These are phyloP conservation scores for Acrocephalus kingi DNA, from an alignment of 2,113 vertebrate species.

Conservation along the genomic window DNA sequence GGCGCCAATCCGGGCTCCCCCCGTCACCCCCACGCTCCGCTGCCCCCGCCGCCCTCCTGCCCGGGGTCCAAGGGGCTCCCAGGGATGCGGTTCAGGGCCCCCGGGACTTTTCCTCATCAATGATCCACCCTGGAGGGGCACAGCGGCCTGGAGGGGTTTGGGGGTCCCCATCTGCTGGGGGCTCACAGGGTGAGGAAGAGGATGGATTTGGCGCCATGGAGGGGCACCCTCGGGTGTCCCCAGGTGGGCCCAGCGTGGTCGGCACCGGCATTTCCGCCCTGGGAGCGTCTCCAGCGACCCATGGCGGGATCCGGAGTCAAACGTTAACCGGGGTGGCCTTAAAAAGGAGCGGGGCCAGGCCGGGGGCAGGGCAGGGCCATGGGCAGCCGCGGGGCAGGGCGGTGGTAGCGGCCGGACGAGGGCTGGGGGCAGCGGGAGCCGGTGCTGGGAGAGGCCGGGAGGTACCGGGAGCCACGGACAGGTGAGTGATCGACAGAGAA, in stretches of 20 bases:
- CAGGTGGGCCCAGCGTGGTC: fast-evolving
- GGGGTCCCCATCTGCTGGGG: background rate
- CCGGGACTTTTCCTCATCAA: background rate
- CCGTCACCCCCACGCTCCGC: background rate
- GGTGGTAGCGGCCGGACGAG: background rate
- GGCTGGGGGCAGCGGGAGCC: fast-evolving
- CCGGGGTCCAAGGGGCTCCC: slow-evolving; percentile 23
- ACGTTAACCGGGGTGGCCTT: background rate
- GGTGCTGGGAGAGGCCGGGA: background rate
- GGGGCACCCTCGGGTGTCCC: fast-evolving
- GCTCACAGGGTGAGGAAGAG: fast-evolving
- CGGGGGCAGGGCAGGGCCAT: background rate
- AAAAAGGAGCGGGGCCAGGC: background rate
- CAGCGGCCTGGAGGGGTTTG: background rate
- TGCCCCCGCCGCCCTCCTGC: background rate
- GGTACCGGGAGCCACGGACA: fast-evolving
- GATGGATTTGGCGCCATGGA: background rate
- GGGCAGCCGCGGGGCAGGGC: background rate
- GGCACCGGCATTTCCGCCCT: fast-evolving
- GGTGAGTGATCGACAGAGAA: background rate
- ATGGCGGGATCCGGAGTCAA: background rate
- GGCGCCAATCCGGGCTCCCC: background rate
- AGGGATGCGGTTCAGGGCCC: background rate
- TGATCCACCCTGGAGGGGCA: background rate
- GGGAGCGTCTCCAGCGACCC: background rate